phyloP scores from a whole-genome alignment of 2,797 vertebrate species.

The Sebastes cheni region DNA sequence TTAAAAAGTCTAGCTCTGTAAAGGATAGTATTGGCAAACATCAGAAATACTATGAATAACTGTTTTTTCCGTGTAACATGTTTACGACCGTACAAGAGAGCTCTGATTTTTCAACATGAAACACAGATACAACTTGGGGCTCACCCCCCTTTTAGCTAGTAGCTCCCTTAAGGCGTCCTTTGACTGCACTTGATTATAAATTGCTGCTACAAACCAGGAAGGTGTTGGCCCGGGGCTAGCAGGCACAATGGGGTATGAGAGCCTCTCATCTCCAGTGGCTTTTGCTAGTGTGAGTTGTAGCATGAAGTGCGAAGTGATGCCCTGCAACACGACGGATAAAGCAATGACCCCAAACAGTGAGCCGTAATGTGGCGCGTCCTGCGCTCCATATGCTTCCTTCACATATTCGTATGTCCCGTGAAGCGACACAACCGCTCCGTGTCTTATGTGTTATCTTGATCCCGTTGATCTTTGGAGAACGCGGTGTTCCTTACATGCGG shows the following conservation, averaged over 20 bases:
- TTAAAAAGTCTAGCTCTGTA: neutral
- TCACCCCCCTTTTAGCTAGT: neutral
- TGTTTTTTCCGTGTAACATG: neutral
- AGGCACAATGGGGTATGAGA: conserved; percentile 8
- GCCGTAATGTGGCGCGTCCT: neutral
- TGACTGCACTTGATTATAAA: conserved; percentile 35
- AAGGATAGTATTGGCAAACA: neutral
- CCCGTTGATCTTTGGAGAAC: conserved; percentile 47
- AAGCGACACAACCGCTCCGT: conserved; percentile 25
- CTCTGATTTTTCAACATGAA: neutral
- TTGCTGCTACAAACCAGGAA: conserved; percentile 9
- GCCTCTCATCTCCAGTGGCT: conserved; percentile 33
- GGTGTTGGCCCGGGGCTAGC: conserved; percentile 15
- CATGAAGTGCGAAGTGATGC: conserved; percentile 38
- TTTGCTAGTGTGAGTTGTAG: conserved; percentile 23
- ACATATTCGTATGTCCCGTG: conserved; percentile 12
- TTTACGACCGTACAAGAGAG: neutral
- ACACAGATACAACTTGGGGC: neutral
- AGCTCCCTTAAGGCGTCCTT: conserved; percentile 10
- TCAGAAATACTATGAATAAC: neutral
- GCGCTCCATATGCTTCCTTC: neutral
- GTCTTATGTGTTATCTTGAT: conserved; percentile 25
- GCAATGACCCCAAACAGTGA: conserved; percentile 27
- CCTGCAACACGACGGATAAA: conserved; percentile 1
- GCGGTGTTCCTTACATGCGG: conserved; percentile 7